A percentile compares a stretch with the other conserved stretches of the same genome.
phyloP scores from a whole-genome alignment of 2,113 vertebrate species.

The Antechinus stuartii region DNA sequence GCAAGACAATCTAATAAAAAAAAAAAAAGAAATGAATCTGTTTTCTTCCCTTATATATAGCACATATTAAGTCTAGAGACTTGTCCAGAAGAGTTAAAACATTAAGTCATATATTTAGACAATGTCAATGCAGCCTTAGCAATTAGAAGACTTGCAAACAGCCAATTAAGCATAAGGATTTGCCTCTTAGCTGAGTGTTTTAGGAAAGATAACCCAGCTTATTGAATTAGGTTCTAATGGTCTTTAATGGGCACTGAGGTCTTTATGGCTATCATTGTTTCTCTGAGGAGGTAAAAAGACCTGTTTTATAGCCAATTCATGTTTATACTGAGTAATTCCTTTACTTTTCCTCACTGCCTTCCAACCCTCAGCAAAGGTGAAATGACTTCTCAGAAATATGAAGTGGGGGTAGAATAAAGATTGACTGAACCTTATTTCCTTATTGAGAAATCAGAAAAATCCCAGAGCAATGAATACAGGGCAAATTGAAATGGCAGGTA shows the following conservation, averaged over 20 bases:
- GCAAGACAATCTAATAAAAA: not conserved
- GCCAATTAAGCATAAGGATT: not conserved
- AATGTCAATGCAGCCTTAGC: not conserved
- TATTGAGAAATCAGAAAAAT: not conserved
- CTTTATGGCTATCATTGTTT: not conserved
- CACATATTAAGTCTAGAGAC: not conserved
- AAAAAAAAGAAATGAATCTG: not conserved
- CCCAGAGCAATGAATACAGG: not conserved
- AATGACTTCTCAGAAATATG: not conserved
- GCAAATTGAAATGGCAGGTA: too few species aligned
- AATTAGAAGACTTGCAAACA: not conserved
- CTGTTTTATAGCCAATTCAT: not conserved
- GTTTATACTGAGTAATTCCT: not conserved
- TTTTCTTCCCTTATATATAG: not conserved
- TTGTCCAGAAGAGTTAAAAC: not conserved
- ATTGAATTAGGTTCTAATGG: not conserved
- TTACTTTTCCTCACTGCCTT: too few species aligned
- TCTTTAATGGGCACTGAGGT: not conserved
- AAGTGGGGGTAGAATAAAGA: not conserved
- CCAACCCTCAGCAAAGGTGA: not conserved
- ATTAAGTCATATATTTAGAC: not conserved
- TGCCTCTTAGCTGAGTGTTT: not conserved
- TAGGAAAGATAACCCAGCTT: not conserved
- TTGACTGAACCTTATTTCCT: not conserved
- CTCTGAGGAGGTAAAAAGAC: not conserved